Evolutionary conservation across 2,888 invertebrate genomes (phyloP).

Genomic region (Nomada goodeniana): DNA sequence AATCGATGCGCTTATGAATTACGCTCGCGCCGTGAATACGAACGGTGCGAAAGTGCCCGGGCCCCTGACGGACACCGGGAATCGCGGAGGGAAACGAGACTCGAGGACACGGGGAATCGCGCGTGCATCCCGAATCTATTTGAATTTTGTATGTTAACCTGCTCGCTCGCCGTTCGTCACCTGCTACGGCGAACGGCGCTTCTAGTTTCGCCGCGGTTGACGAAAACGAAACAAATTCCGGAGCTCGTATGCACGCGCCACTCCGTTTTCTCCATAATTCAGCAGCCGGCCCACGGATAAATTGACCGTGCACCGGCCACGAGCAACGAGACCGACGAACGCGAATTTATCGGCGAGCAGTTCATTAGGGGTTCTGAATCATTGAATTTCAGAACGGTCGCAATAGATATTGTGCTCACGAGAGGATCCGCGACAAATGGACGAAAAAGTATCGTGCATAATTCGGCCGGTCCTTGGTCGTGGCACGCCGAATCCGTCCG

Average conservation of each 20-base stretch:
- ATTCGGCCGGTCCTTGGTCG: constrained; percentile 59
- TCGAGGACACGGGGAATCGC: constrained; percentile 18
- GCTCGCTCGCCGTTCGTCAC: background rate
- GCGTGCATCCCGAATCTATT: constrained; percentile 36
- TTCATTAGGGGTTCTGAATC: constrained; percentile 55
- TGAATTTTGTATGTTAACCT: constrained; percentile 39
- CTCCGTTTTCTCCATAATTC: constrained; percentile 35
- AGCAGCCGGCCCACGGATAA: constrained; percentile 17
- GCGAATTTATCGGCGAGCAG: constrained; percentile 46
- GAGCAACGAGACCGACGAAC: constrained; percentile 33
- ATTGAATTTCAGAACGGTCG: constrained; percentile 57
- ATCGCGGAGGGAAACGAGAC: constrained; percentile 14
- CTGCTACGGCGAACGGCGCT: too few species aligned
- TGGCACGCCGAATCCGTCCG: constrained; percentile 32
- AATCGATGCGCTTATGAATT: constrained; percentile 61
- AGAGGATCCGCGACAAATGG: constrained; percentile 52
- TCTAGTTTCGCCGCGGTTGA: background rate
- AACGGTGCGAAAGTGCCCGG: constrained; percentile 31
- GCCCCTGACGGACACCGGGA: constrained; percentile 42
- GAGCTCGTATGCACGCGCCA: background rate
- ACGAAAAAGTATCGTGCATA: constrained; percentile 69
- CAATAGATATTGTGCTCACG: constrained; percentile 59
- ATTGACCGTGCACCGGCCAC: constrained; percentile 21
- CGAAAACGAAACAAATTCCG: background rate
- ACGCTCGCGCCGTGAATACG: constrained; percentile 55